Percentiles rank a stretch among this genome's conserved stretches.
phyloP scores from a whole-genome alignment of 2,888 invertebrate species.

The Pterostichus madidus region DNA sequence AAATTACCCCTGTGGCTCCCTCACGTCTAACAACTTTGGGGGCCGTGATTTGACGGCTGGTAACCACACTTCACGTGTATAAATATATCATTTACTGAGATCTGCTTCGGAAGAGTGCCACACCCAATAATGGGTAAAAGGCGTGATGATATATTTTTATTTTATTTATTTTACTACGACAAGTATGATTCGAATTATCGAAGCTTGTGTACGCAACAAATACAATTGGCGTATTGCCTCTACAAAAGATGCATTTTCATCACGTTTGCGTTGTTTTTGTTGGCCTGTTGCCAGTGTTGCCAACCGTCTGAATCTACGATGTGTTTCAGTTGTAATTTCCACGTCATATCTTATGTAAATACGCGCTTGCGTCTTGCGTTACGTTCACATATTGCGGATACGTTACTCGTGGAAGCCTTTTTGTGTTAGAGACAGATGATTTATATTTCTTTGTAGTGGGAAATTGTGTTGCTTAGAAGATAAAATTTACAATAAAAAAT shows the following conservation, averaged over 20 bases:
- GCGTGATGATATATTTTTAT: too few species aligned
- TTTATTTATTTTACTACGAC: too few species aligned
- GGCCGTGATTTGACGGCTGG: too few species aligned
- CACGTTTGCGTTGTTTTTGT: constrained; percentile 7
- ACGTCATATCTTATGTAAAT: constrained; percentile 56
- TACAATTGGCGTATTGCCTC: neutral
- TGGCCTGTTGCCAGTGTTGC: constrained; percentile 14
- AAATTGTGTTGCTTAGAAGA: constrained; percentile 32
- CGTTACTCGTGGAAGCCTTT: constrained; percentile 18
- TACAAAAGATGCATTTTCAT: constrained; percentile 43
- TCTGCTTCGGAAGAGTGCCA: too few species aligned
- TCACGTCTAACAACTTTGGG: too few species aligned
- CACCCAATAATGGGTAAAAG: too few species aligned
- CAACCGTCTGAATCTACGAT: neutral
- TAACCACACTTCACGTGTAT: too few species aligned
- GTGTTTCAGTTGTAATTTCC: constrained; percentile 49
- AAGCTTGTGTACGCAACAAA: too few species aligned
- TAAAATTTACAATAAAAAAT: constrained; percentile 46
- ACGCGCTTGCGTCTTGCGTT: constrained; percentile 29
- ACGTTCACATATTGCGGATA: constrained; percentile 44
- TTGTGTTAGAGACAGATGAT: constrained; percentile 22
- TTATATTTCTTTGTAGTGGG: constrained; percentile 39
- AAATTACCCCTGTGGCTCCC: too few species aligned
- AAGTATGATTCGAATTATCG: too few species aligned
- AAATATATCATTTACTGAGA: too few species aligned